Evolutionary conservation across 2,888 invertebrate genomes (phyloP).

Genomic region (Mythimna loreyi): DNA sequence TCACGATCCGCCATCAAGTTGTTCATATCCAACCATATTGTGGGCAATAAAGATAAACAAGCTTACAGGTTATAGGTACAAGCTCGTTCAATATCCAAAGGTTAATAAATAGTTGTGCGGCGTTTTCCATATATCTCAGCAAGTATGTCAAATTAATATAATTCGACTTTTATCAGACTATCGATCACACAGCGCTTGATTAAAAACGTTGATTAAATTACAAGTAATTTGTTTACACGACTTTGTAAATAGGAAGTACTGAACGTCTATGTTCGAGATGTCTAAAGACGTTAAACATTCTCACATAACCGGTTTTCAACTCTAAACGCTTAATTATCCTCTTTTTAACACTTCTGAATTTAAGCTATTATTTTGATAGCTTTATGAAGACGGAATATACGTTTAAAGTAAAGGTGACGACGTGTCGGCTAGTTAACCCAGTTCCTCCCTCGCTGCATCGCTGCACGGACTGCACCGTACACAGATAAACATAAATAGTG

Average conservation of each 20-base stretch:
- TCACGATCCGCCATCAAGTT: not conserved
- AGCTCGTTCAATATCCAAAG: conserved; percentile 21
- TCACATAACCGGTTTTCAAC: conserved; percentile 48
- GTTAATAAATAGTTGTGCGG: conserved; percentile 17
- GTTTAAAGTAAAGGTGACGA: conserved; percentile 44
- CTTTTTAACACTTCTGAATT: conserved; percentile 52
- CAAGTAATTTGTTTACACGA: conserved; percentile 37
- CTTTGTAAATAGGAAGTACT: conserved; percentile 50
- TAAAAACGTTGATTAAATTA: conserved; percentile 40
- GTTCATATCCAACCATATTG: not conserved
- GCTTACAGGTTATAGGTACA: conserved; percentile 3
- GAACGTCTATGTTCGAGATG: conserved; percentile 20
- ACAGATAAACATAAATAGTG: conserved; percentile 61
- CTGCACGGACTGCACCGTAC: conserved; percentile 33
- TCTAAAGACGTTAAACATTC: conserved; percentile 40
- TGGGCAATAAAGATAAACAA: conserved; percentile 13
- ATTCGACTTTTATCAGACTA: conserved; percentile 45
- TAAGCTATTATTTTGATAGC: conserved; percentile 45
- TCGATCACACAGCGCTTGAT: conserved; percentile 19
- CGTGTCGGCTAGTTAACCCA: conserved; percentile 49
- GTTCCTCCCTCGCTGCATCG: conserved; percentile 34
- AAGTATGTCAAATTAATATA: conserved; percentile 11
- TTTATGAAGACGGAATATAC: conserved; percentile 37
- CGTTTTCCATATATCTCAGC: conserved; percentile 14
- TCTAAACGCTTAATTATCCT: conserved; percentile 37